Base-by-base conservation (phyloP, 2,888 invertebrate genomes). In the Melanophora roralis region DNA sequence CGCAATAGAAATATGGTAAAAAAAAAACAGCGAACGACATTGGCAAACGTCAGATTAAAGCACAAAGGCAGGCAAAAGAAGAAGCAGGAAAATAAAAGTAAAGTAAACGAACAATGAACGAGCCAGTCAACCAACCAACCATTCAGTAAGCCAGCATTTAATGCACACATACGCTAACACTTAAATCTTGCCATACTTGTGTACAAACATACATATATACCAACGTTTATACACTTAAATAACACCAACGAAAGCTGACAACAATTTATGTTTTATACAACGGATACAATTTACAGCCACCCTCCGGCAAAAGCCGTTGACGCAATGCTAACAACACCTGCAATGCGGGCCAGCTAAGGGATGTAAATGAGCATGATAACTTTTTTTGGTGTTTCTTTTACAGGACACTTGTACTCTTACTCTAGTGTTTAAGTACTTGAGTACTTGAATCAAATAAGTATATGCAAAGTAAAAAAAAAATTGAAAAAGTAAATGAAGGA, bases 201-300 rank as follows among this genome's bases (percentile, higher is more conserved):
- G 14, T 36, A 12, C 14, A 34, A 38, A 64, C 11, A 40, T 36
- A 19, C 11, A 43, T 16, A 19, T 16, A 57, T 45, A 64, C 11
- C 27, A 23, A 19, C 11, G 36, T 16, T n/a, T 16, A 57, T 45
- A 59, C 11, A 51, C 36, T 45, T 14, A 16, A 67, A 43, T 60
- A 68, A 74, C 71, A 68, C 74, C 68, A 78, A 78, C 78, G 86
- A 87, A 86, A 87, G 87, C 87, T 87, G 86, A 87, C 87, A 87
- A 86, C 87, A 87, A 87, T 87, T 87, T 87, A 87, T 87, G 86
- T 81, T 77, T 71, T 67, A 75, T 71, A 85, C 86, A 87, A 87
- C 86, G 88, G 86, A 86, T 87, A 86, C 86, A 87, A 87, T 87
- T 87, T 87, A 87, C 88, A 87, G 86, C 86, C 85, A 84, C 75